Conservation (phyloP, 2,113 vertebrate genomes). For the Eulemur rufifrons region DNA sequence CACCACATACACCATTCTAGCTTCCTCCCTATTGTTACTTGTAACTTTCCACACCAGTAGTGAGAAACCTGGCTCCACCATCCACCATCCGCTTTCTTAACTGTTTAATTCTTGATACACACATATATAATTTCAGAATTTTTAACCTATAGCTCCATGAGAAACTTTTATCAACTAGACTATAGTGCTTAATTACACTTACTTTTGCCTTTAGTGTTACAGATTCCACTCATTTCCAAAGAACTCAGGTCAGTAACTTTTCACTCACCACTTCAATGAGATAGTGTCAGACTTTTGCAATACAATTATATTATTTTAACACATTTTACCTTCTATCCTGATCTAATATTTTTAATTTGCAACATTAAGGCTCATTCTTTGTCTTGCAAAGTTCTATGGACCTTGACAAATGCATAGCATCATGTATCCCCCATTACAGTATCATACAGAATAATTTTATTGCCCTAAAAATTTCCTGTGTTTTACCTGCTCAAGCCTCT, state of each 20-base stretch:
- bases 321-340: not conserved
- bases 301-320: not conserved
- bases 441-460: not conserved
- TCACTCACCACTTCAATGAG: not conserved
- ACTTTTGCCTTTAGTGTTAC: not conserved
- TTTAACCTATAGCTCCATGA: not conserved
- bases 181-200: not conserved
- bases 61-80: not conserved
- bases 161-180: not conserved
- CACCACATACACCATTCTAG: not conserved
- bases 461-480: not conserved
- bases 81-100: not conserved
- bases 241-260: not conserved
- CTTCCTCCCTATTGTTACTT: not conserved
- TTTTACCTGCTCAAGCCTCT: not conserved
- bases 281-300: not conserved
- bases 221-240: not conserved
- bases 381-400: not conserved
- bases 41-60: not conserved
- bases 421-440: not conserved
- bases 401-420: not conserved
- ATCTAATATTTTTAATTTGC: not conserved
- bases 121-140: not conserved
- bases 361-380: not conserved
- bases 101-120: not conserved